Conservation (phyloP, 1,140 invertebrate genomes). For the Homarus americanus region DNA sequence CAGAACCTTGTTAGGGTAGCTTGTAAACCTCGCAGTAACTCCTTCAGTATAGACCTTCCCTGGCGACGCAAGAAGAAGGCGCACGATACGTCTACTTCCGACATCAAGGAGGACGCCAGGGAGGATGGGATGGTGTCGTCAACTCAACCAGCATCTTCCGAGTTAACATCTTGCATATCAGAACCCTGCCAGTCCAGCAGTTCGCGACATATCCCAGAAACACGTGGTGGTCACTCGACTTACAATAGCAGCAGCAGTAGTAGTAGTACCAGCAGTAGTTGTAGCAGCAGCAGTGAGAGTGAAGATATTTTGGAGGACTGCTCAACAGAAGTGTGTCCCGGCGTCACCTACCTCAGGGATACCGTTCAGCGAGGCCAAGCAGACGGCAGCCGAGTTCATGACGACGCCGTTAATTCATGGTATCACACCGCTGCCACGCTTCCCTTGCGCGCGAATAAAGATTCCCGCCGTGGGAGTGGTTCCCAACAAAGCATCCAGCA, state of each 20-base stretch:
- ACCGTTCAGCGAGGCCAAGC: not conserved
- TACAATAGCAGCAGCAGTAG: constrained; percentile 17
- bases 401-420: constrained; percentile 14
- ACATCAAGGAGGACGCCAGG: constrained; percentile 42
- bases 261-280: constrained; percentile 50
- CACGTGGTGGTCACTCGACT: not conserved
- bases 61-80: constrained; percentile 60
- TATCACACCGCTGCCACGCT: constrained; percentile 47
- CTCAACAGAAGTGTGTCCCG: constrained; percentile 25
- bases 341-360: constrained; percentile 53
- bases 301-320: not conserved
- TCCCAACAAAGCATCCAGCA: not conserved
- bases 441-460: constrained; percentile 17
- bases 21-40: constrained; percentile 52
- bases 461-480: not conserved
- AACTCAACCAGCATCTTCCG: not conserved
- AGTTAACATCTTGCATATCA: not conserved
- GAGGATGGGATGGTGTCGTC: constrained; percentile 9
- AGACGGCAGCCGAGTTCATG: not conserved
- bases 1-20: constrained; percentile 58
- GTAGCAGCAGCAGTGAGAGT: not conserved
- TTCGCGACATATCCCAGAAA: not conserved
- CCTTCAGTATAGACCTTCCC: constrained; percentile 57
- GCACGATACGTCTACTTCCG: constrained; percentile 1
- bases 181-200: not conserved